phyloP scores from a whole-genome alignment of 2,888 invertebrate species.

The Brachyopa scutellaris region DNA sequence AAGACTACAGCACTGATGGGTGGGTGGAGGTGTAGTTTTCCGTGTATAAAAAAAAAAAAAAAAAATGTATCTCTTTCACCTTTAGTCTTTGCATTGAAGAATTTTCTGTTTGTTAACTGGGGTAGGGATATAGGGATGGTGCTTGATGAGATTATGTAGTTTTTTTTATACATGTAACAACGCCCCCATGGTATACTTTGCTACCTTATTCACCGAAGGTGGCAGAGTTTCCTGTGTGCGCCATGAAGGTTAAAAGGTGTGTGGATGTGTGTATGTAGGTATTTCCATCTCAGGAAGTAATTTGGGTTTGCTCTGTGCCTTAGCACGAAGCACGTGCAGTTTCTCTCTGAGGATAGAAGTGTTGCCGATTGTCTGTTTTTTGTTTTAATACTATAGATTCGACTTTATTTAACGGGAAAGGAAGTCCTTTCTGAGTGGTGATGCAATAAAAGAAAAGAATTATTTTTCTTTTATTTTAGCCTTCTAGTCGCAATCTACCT shows the following conservation, averaged over 20 bases:
- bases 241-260: slow-evolving; percentile 35
- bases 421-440: too few relatives aligned
- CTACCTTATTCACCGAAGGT: not conserved
- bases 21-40: slow-evolving; percentile 27
- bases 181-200: slow-evolving; percentile 29
- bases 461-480: too few relatives aligned
- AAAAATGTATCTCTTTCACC: slow-evolving; percentile 49
- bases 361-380: slow-evolving; percentile 9
- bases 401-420: not conserved
- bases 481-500: too few relatives aligned
- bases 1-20: not conserved
- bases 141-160: slow-evolving; percentile 34
- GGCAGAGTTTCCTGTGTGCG: slow-evolving; percentile 9
- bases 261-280: slow-evolving; percentile 3
- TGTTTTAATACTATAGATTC: not conserved
- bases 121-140: not conserved
- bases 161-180: slow-evolving; percentile 1
- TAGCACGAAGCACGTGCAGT: slow-evolving; percentile 20
- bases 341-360: not conserved
- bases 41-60: too few relatives aligned
- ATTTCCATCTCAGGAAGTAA: slow-evolving; percentile 9
- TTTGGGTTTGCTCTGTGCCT: slow-evolving; percentile 1
- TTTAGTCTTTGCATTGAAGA: slow-evolving; percentile 8
- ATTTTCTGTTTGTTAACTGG: slow-evolving; percentile 8
- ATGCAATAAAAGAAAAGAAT: not conserved